These are phyloP conservation scores for Toxotes lorentzi DNA, from an alignment of 2,797 vertebrate species.

Conservation along the genomic window DNA sequence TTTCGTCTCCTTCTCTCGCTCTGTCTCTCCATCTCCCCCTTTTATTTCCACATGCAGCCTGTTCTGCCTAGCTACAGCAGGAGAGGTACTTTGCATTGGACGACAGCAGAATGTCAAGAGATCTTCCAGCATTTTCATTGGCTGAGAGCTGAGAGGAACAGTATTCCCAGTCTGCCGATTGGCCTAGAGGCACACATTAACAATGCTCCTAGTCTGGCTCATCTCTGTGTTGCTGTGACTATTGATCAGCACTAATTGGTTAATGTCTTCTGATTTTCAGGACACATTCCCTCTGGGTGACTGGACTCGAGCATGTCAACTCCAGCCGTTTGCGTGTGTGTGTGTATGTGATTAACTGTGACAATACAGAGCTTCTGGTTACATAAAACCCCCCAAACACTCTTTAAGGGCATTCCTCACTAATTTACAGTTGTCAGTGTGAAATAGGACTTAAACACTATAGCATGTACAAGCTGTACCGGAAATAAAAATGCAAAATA, in stretches of 20 bases:
- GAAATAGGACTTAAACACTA: constrained; percentile 1
- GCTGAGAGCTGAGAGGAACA: constrained; percentile 54
- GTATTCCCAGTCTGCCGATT: constrained; percentile 51
- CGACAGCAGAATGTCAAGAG: constrained; percentile 66
- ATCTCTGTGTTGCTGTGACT: constrained; percentile 61
- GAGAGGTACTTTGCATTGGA: constrained; percentile 67
- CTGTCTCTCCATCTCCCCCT: constrained; percentile 44
- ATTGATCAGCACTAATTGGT: constrained; percentile 84
- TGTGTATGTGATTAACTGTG: constrained; percentile 27
- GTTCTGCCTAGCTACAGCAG: constrained; percentile 81
- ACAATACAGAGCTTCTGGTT: constrained; percentile 16
- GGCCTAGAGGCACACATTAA: constrained; percentile 66
- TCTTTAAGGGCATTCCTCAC: neutral
- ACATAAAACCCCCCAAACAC: constrained; percentile 6
- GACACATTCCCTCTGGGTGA: constrained; percentile 63
- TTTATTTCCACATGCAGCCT: constrained; percentile 50
- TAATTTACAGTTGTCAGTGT: constrained; percentile 7
- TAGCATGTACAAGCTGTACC: neutral
- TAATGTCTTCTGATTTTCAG: constrained; percentile 83
- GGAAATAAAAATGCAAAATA: neutral
- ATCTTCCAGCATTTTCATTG: constrained; percentile 71
- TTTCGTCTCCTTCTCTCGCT: constrained; percentile 17
- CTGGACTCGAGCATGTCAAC: constrained; percentile 52
- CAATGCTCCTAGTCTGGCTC: constrained; percentile 47
- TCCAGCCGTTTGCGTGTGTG: constrained; percentile 43